Evolutionary conservation across 2,888 invertebrate genomes (phyloP), one percentile per base, ranked within the genome.

Genomic region (Sarcophaga caerulescens): DNA sequence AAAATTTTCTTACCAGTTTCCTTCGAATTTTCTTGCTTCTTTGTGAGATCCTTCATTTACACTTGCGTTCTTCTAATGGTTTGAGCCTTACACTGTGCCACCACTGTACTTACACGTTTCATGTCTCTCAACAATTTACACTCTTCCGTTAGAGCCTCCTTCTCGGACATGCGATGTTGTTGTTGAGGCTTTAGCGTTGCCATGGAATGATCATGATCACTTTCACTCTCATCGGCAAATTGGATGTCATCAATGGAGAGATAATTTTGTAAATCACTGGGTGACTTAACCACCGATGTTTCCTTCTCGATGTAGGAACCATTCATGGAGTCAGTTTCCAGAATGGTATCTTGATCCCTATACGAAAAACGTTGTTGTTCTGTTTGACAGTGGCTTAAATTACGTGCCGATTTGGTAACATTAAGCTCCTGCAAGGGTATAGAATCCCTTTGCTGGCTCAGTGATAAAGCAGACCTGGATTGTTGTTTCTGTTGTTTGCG

Each of bases 271-370:
- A 95, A 90, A 84, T 94, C 94, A 84, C 94, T 94, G 19, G 95
- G 95, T 0, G 95, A 95, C 90, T 96, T 96, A 89, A 96, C 95
- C 0, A 94, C 94, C n/a, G 94, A 94, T 1, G 95, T 95, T 74
- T 96, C 95, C 89, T 96, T 95, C 90, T 96, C 96, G 25, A 90
- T 93, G 87, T 92, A 92, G 0, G 92, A 92, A 2, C 91, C 92
- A 4, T 88, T 90, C 91, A 92, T 92, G 2, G 92, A 90, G 11
- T 89, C 89, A 6, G 85, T 82, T 70, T 87, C 86, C 62, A 52
- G 45, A 44, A 84, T 84, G 11, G 84, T 84, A 0, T 68, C 12
- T 12, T 77, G 10, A 23, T 73, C 75, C 23, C 17, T 52, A 1
- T 17, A 65, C 11, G 3, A 44, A 23, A 63, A 76, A 52, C 35